Base-by-base conservation (phyloP, 2,113 vertebrate genomes). In the Pyrgilauda ruficollis region DNA sequence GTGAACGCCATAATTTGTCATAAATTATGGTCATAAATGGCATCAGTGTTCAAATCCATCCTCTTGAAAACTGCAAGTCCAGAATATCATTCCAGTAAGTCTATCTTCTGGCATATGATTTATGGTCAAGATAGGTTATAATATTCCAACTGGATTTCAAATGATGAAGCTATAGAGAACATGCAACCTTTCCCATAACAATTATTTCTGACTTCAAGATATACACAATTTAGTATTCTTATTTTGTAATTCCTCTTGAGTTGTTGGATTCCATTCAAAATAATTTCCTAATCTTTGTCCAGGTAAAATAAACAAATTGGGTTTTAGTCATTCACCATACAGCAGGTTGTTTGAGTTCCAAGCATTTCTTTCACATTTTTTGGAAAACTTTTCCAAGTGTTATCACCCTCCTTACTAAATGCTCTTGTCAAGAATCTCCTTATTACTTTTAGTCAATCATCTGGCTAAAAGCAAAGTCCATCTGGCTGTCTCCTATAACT, bases 131-230 rank as follows among this genome's bases (percentile, higher is more conserved):
- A 44, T 2, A 66, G 26, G 14, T 78, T 94, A 59, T 78, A 95
- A 94, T 88, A 97, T 93, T 97, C 84, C 91, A 95, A 91, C 84
- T 67, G 46, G 12, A 87, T 95, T 94, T 95, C 24, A 83, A 83
- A 83, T 41, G 43, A 63, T 76, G 24, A 83, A 63, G 39, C 64
- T 76, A 62, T 0, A 84, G 39, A 90, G 9, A 80, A 76, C 82
- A 77, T 33, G 67, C 63, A 85, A 31, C 10, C 15, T 80, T 80
- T 15, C 12, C 8, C 0, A 0, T 14, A 83, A 50, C 5, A 47
- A 46, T 59, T 62, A 87, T 22, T 91, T 90, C 26, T 59, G 30
- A 53, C 62, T 66, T 87, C 37, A 69, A 50, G 58, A 47, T n/a
- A 55, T 0, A 47, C 2, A 28, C 33, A 8, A 43, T 58, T 73